These are phyloP conservation scores for Cassiopea andromeda DNA, from an alignment of 30 jellyfish, hydroid and myxozoan species.

Conservation along the genomic window DNA sequence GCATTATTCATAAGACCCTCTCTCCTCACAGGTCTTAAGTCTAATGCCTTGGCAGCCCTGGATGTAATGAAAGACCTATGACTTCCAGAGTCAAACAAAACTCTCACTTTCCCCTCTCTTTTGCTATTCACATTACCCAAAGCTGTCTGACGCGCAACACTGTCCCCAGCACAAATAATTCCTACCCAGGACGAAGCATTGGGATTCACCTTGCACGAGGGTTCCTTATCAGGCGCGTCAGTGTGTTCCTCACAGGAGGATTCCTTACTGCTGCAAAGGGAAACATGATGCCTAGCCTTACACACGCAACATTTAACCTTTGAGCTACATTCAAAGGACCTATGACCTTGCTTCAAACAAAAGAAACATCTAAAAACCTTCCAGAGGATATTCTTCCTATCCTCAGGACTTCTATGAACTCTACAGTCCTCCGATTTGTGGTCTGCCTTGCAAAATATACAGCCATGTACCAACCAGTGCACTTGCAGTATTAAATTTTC, in stretches of 20 bases:
- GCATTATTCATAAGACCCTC: not conserved
- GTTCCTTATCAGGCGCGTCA: not conserved
- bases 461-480: not conserved
- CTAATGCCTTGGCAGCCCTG: conserved; percentile 3
- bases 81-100: too few species aligned
- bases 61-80: not conserved
- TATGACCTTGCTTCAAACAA: conserved; percentile 20
- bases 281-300: conserved; percentile 2
- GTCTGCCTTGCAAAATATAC: not conserved
- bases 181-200: conserved; percentile 12
- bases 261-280: not conserved
- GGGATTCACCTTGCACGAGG: not conserved
- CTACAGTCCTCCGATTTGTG: not conserved
- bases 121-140: conserved; percentile 2
- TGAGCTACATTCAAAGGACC: conserved; percentile 6
- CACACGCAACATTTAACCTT: conserved; percentile 4
- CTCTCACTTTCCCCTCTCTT: not conserved
- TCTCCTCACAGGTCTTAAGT: conserved; percentile 7
- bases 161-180: conserved; percentile 2
- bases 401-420: not conserved
- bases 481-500: not conserved
- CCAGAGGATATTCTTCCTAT: not conserved
- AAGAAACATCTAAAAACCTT: not conserved
- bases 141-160: conserved; percentile 12
- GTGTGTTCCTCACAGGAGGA: not conserved